These are phyloP conservation scores for Engystomops pustulosus DNA, from an alignment of 2,113 vertebrate genomes.

Conservation along the genomic window DNA sequence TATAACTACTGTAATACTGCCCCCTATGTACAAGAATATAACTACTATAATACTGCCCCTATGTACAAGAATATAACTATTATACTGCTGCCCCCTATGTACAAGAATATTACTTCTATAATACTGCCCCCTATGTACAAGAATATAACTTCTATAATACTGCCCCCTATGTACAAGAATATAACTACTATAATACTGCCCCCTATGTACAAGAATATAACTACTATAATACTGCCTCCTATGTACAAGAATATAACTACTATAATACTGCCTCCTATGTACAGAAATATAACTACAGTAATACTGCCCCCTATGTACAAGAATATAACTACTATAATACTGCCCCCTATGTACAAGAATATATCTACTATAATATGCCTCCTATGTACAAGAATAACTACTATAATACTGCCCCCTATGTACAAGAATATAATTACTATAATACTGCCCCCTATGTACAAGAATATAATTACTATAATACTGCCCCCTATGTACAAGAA, in stretches of 20 bases:
- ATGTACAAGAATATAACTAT: constrained; percentile 9
- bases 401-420: background rate
- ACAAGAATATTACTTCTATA: too few species aligned
- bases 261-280: too few species aligned
- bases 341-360: background rate
- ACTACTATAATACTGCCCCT: background rate
- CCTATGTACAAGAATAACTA: too few species aligned
- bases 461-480: constrained; percentile 3
- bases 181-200: too few species aligned
- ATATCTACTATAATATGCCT: too few species aligned
- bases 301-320: background rate
- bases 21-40: background rate
- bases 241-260: too few species aligned
- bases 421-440: background rate
- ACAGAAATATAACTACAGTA: background rate
- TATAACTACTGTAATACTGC: constrained; percentile 5
- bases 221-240: too few species aligned
- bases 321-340: constrained; percentile 2
- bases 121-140: too few species aligned
- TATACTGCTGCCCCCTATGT: background rate
- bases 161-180: too few species aligned
- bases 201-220: too few species aligned
- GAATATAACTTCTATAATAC: too few species aligned
- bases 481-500: background rate
- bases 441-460: background rate